These are phyloP conservation scores for Platorchestia sp. DNA, from an alignment of 1,140 invertebrate genomes.

Conservation along the genomic window DNA sequence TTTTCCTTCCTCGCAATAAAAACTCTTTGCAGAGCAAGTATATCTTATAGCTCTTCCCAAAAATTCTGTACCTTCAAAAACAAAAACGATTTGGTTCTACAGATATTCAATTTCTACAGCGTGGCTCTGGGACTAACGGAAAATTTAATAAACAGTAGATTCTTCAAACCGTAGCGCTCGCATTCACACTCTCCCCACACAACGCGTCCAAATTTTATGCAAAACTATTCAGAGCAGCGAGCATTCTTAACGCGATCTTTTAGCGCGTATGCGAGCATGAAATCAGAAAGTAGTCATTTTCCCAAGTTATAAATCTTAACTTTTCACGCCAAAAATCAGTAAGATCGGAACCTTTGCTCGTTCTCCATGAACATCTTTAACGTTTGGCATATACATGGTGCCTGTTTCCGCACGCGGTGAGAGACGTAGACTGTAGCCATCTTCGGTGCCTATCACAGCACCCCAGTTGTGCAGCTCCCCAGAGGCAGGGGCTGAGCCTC, in stretches of 20 bases:
- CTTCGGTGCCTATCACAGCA: not conserved
- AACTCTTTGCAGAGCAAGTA: too few species aligned
- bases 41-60: too few species aligned
- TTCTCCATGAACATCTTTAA: not conserved
- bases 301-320: not conserved
- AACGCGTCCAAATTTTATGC: not conserved
- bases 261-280: not conserved
- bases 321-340: not conserved
- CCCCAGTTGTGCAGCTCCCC: not conserved
- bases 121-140: too few species aligned
- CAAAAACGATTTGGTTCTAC: too few species aligned
- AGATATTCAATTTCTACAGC: too few species aligned
- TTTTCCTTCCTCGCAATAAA: too few species aligned
- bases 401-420: not conserved
- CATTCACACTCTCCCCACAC: not conserved
- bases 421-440: not conserved
- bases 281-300: not conserved
- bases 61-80: too few species aligned
- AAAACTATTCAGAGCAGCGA: not conserved
- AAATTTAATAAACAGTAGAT: not conserved
- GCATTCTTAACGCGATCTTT: not conserved
- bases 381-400: not conserved
- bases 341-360: not conserved
- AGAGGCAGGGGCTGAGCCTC: not conserved
- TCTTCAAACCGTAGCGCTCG: not conserved